Evolutionary conservation across 2,797 vertebrate genomes (phyloP).

Genomic region (Holocentrus rufus): DNA sequence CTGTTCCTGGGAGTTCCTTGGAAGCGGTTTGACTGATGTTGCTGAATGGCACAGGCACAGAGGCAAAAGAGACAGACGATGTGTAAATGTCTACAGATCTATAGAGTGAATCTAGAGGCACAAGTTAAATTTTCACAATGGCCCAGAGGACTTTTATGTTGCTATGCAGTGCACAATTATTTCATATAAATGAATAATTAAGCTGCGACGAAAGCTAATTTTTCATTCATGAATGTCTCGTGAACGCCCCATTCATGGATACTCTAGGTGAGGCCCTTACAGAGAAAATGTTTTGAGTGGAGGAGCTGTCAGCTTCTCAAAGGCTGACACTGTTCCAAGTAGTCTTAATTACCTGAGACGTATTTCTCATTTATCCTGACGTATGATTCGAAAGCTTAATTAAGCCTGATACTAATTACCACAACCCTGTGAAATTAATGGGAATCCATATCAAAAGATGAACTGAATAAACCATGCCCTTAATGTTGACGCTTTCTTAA

Average conservation of each 20-base stretch:
- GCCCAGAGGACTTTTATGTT: neutral
- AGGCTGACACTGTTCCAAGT: constrained; percentile 26
- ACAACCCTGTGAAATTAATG: neutral
- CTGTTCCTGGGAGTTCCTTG: no score
- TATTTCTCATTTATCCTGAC: constrained; percentile 34
- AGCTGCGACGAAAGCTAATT: neutral
- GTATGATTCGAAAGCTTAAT: constrained; percentile 46
- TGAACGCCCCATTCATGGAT: neutral
- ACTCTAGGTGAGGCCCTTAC: neutral
- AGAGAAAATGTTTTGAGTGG: neutral
- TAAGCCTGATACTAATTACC: constrained; percentile 24
- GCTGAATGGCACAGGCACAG: no score
- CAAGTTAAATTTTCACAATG: no score
- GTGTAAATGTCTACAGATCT: no score
- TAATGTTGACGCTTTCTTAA: neutral
- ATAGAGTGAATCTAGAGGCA: no score
- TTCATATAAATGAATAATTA: neutral
- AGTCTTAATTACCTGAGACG: constrained; percentile 31
- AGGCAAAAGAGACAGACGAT: no score
- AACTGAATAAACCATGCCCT: neutral
- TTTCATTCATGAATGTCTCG: neutral
- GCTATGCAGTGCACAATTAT: neutral
- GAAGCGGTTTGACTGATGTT: no score
- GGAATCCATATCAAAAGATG: neutral
- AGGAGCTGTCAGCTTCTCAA: neutral